Conservation (phyloP, 2,888 invertebrate species). For the Imbricaverruca yamaguchii region DNA sequence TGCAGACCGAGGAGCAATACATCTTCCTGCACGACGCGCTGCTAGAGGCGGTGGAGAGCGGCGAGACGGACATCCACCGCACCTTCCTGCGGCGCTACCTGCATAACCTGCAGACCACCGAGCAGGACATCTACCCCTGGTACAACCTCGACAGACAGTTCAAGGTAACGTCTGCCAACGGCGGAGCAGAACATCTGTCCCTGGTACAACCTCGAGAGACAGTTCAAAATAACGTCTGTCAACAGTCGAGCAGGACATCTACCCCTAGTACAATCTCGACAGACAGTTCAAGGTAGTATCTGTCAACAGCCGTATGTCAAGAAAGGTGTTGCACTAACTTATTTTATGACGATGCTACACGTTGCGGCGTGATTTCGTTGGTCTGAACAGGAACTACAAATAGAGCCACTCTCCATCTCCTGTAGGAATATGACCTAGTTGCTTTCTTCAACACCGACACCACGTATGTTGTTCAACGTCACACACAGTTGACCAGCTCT, state of each 20-base stretch:
- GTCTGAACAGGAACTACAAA: too few species aligned
- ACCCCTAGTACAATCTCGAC: constrained; percentile 47
- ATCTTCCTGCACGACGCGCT: constrained; percentile 96
- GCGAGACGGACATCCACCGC: constrained; percentile 66
- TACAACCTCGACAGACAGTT: constrained; percentile 60
- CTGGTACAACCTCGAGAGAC: constrained; percentile 53
- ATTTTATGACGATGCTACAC: too few species aligned
- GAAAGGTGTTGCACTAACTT: too few species aligned
- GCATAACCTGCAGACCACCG: constrained; percentile 41
- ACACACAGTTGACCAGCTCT: too few species aligned
- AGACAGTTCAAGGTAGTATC: constrained; percentile 62
- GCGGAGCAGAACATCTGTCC: constrained; percentile 33
- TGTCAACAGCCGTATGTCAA: constrained; percentile 38
- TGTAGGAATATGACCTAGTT: too few species aligned
- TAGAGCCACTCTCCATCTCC: too few species aligned
- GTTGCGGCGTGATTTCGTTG: too few species aligned
- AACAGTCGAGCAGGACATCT: constrained; percentile 34
- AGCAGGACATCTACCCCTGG: constrained; percentile 34
- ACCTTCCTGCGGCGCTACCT: constrained; percentile 47
- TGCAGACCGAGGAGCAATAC: constrained; percentile 98
- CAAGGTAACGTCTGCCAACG: constrained; percentile 51
- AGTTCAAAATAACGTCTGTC: constrained; percentile 58
- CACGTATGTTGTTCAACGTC: too few species aligned
- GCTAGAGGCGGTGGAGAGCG: constrained; percentile 82
- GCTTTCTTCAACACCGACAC: too few species aligned